Percentiles rank a stretch among this genome's conserved stretches.
Evolutionary conservation across 2,888 invertebrate genomes (phyloP).

Genomic region (Agrotis ipsilon): DNA sequence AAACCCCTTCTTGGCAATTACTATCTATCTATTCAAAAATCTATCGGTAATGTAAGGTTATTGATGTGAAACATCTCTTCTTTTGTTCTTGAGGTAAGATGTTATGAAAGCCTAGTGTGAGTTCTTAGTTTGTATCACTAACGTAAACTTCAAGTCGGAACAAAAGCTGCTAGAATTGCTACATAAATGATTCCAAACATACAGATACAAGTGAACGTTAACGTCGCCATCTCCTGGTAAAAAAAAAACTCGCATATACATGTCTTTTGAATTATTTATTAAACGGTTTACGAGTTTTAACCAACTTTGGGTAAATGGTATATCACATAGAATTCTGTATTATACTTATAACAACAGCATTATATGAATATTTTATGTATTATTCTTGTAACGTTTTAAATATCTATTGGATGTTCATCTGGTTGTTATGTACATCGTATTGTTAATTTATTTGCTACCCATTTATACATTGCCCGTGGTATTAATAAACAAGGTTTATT

Average conservation of each 20-base stretch:
- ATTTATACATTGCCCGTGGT: background rate
- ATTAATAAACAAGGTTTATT: slow-evolving; percentile 10
- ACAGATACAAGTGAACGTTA: background rate
- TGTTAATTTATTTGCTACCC: slow-evolving; percentile 27
- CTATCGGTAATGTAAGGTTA: background rate
- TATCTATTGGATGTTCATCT: slow-evolving; percentile 3
- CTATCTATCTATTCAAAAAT: background rate
- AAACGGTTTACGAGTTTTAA: background rate
- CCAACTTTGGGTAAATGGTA: background rate
- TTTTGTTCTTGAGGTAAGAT: background rate
- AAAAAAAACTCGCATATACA: background rate
- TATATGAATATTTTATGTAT: no score
- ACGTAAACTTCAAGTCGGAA: background rate
- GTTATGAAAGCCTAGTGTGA: background rate
- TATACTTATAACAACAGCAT: background rate
- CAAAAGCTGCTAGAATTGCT: background rate
- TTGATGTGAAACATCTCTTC: background rate
- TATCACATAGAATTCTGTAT: slow-evolving; percentile 12
- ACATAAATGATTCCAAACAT: background rate
- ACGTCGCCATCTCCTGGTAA: no score
- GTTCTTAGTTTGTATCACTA: background rate
- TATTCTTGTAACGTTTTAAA: background rate
- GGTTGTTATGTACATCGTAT: background rate
- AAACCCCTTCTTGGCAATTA: background rate
- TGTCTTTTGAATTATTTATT: no score